These are phyloP conservation scores for Tricholaema leucomelas DNA, from an alignment of 2,113 vertebrate genomes.

Conservation along the genomic window DNA sequence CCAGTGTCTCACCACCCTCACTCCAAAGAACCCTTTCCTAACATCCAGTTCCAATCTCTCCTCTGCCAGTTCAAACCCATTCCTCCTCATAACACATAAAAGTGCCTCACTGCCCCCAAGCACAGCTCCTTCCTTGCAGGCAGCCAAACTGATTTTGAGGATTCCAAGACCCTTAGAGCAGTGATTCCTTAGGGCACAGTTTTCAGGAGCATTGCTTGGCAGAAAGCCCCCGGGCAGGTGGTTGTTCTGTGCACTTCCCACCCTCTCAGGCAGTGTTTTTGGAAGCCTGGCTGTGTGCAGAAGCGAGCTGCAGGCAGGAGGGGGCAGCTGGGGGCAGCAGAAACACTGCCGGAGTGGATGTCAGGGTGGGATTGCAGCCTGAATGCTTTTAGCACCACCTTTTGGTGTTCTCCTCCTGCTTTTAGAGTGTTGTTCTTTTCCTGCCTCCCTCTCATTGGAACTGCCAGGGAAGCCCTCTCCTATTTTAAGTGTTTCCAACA, in stretches of 20 bases:
- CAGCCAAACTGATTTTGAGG: no score
- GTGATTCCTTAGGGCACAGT: not conserved
- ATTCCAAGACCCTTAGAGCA: no score
- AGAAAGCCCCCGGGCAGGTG: no score
- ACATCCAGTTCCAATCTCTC: no score
- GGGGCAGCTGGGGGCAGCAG: slow-evolving; percentile 19
- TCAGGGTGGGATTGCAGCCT: not conserved
- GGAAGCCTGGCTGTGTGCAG: not conserved
- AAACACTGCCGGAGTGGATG: slow-evolving; percentile 6
- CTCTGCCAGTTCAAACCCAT: no score
- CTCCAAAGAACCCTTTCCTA: no score
- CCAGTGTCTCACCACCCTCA: no score
- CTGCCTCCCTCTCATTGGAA: not conserved
- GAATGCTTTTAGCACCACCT: not conserved
- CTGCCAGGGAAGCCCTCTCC: not conserved
- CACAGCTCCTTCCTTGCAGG: no score
- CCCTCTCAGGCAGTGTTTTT: not conserved
- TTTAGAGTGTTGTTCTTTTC: not conserved
- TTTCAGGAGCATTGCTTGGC: not conserved
- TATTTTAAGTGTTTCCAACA: not conserved
- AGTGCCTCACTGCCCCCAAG: no score
- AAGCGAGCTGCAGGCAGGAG: not conserved
- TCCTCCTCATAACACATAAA: no score
- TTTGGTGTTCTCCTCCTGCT: not conserved
- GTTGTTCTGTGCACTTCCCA: not conserved